Evolutionary conservation across 2,113 vertebrate genomes (phyloP).

Genomic region (Nasalis larvatus): DNA sequence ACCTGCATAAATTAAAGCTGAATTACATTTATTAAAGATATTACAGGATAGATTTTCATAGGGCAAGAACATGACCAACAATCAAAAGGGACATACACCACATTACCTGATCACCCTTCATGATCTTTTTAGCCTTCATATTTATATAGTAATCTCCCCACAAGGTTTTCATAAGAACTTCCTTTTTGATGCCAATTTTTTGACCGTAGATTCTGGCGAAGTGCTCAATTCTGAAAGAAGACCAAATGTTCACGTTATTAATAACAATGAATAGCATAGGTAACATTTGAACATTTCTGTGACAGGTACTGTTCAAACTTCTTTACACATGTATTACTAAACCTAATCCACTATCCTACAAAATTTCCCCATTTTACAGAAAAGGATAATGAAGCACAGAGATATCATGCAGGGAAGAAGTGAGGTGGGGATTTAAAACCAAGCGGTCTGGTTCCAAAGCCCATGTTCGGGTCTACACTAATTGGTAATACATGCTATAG

Average conservation of each 20-base stretch:
- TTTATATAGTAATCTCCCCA: slow-evolving; percentile 98
- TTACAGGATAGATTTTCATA: neutral
- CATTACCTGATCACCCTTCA: slow-evolving; percentile 96
- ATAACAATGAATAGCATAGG: neutral
- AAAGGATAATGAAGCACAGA: neutral
- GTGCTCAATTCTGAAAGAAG: slow-evolving; percentile 90
- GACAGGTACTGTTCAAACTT: neutral
- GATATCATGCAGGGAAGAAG: neutral
- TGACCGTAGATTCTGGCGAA: slow-evolving; percentile 95
- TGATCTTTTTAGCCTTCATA: slow-evolving; percentile 95
- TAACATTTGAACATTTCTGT: neutral
- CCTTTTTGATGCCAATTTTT: slow-evolving; percentile 91
- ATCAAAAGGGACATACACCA: neutral
- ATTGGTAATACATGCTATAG: neutral
- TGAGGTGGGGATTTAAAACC: neutral
- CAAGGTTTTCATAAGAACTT: slow-evolving; percentile 93
- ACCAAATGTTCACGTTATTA: neutral
- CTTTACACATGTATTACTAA: no score
- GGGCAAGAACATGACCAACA: neutral
- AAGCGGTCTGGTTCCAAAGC: neutral
- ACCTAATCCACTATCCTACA: no score
- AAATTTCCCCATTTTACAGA: neutral
- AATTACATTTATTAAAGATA: neutral
- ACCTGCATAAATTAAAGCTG: neutral
- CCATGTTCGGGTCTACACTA: rapidly evolving